Conservation (phyloP, 2,797 vertebrate genomes). For the Pseudochirops cupreus region DNA sequence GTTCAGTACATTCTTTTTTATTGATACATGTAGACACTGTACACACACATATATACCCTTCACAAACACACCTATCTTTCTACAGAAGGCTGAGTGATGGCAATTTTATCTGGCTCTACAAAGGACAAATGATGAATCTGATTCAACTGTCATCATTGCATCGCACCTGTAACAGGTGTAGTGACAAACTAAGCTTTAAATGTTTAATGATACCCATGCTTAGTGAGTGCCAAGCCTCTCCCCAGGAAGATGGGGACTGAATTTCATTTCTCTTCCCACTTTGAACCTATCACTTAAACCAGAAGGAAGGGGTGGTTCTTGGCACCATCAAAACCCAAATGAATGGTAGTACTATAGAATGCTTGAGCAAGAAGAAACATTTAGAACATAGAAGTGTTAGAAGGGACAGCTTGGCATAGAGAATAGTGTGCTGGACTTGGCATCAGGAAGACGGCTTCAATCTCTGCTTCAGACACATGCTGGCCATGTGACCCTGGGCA, state of each 20-base stretch:
- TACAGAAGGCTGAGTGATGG: not conserved
- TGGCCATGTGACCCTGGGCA: not conserved
- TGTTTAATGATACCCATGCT: not conserved
- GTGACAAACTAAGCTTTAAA: not conserved
- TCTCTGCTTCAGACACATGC: not conserved
- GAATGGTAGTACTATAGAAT: not conserved
- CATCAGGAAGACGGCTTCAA: not conserved
- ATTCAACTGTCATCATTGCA: not conserved
- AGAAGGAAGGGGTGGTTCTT: not conserved
- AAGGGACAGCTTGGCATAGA: not conserved
- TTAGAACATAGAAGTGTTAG: not conserved
- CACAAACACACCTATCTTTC: not conserved
- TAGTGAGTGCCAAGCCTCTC: not conserved
- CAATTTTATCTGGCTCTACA: not conserved
- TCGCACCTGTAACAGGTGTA: not conserved
- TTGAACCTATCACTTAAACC: not conserved
- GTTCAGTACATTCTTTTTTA: not conserved
- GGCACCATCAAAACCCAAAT: not conserved
- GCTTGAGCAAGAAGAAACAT: not conserved
- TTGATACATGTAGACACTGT: not conserved
- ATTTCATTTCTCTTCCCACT: not conserved
- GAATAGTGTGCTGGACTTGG: not conserved
- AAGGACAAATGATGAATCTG: not conserved
- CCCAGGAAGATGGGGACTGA: not conserved
- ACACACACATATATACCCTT: not conserved